Conservation (phyloP, 2,888 invertebrate genomes). For the Lithodes maja region DNA sequence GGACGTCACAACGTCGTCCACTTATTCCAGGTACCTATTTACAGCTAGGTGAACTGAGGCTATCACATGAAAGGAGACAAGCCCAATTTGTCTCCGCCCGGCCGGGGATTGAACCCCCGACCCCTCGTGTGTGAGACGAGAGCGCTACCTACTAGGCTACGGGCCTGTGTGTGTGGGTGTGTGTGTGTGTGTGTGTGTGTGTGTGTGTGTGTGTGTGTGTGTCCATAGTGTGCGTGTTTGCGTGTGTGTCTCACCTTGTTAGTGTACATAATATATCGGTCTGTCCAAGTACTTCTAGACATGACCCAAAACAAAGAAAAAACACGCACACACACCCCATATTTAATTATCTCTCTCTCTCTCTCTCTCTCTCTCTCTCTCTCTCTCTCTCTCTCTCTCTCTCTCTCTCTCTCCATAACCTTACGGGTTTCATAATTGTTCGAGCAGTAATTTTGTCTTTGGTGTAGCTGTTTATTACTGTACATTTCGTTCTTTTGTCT, state of each 20-base stretch:
- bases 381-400: neutral
- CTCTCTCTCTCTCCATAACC: neutral
- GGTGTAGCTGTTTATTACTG: too few species aligned
- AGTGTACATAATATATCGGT: neutral
- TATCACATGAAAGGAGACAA: too few species aligned
- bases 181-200: conserved; percentile 1
- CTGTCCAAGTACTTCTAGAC: neutral
- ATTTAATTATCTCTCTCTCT: neutral
- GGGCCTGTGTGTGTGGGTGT: neutral
- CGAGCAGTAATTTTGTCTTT: too few species aligned
- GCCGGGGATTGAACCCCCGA: too few species aligned
- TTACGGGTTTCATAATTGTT: too few species aligned
- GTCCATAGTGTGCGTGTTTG: neutral
- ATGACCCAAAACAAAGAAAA: neutral
- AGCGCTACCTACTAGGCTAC: too few species aligned
- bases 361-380: neutral
- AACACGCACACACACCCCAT: neutral
- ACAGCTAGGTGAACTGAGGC: too few species aligned
- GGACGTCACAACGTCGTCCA: too few species aligned
- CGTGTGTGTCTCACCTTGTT: neutral
- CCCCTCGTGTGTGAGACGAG: too few species aligned
- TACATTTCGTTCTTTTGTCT: too few species aligned
- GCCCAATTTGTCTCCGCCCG: too few species aligned
- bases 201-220: neutral
- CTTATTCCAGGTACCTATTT: too few species aligned